Evolutionary conservation across 2,888 invertebrate genomes (phyloP), one percentile per base, ranked within the genome.

Genomic region (Pristionchus maxplancki): DNA sequence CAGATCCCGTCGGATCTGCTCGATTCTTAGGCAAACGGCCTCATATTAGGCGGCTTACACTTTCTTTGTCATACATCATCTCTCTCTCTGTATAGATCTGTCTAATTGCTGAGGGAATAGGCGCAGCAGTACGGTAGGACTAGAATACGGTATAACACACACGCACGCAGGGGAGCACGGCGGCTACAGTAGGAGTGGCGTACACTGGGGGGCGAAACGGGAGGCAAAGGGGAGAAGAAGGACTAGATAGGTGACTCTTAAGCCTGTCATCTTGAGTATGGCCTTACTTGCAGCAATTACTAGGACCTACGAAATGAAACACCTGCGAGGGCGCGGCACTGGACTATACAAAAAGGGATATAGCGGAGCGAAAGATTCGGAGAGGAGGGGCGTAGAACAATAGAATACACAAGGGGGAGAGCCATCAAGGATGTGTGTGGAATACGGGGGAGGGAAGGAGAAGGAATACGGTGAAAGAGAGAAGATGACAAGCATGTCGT

Each of bases 11-110:
- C n/a, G n/a, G n/a, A n/a, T n/a, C n/a, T n/a, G n/a, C n/a, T n/a
- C n/a, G n/a, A n/a, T n/a, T n/a, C n/a, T n/a, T n/a, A n/a, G n/a
- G n/a, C n/a, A n/a, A n/a, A n/a, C n/a, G n/a, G n/a, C n/a, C n/a
- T n/a, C n/a, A 74, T 74, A 74, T 74, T 74, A 74, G 58, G 71
- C 71, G 71, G 24, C 31, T 64, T 74, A 40, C 40, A 31, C 64
- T 74, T 40, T 40, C 67, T 31, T 40, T 74, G 71, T 74, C 71
- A 74, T 74, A 74, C 71, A 74, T 74, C 71, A 44, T 74, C 71
- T 64, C 34, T 31, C 15, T 58, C 24, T 24, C 11, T 67, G 15
- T 67, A 67, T 20, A 74, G 11, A 15, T 37, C 24, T 40, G 24
- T 40, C 71, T 74, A 74, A 24, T 40, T 40, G 71, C 34, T 40